Evolutionary conservation across 2,888 invertebrate genomes (phyloP).

Genomic region (Lamellibrachia columna): DNA sequence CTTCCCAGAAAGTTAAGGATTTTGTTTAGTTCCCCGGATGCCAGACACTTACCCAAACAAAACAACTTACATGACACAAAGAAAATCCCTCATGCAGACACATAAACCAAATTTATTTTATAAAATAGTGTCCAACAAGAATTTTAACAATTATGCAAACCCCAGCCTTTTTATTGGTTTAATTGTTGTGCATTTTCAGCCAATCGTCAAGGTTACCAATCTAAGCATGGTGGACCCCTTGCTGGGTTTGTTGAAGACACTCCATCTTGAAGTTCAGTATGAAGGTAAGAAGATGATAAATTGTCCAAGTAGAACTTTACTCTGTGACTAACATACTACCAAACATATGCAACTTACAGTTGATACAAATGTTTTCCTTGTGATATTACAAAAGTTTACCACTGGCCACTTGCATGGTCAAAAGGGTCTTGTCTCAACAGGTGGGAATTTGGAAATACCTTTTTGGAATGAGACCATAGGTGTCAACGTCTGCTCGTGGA

Average conservation of each 20-base stretch:
- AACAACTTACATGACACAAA: background rate
- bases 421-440: no score
- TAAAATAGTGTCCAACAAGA: background rate
- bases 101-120: background rate
- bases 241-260: slow-evolving; percentile 58
- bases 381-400: background rate
- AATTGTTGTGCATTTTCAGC: slow-evolving; percentile 47
- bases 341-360: background rate
- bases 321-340: background rate
- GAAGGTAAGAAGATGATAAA: slow-evolving; percentile 54
- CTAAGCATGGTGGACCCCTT: slow-evolving; percentile 63
- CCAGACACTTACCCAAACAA: no score
- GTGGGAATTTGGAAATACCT: no score
- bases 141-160: background rate
- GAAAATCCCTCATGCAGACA: background rate
- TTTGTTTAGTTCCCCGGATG: no score
- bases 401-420: background rate
- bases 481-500: no score
- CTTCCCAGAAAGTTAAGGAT: no score
- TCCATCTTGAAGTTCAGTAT: slow-evolving; percentile 66
- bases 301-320: background rate
- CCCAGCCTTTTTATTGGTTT: background rate
- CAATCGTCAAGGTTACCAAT: slow-evolving; percentile 60
- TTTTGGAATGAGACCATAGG: no score
- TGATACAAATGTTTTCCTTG: background rate